Conservation (phyloP, 2,113 vertebrate species). For the Anarhynchus alexandrinus region DNA sequence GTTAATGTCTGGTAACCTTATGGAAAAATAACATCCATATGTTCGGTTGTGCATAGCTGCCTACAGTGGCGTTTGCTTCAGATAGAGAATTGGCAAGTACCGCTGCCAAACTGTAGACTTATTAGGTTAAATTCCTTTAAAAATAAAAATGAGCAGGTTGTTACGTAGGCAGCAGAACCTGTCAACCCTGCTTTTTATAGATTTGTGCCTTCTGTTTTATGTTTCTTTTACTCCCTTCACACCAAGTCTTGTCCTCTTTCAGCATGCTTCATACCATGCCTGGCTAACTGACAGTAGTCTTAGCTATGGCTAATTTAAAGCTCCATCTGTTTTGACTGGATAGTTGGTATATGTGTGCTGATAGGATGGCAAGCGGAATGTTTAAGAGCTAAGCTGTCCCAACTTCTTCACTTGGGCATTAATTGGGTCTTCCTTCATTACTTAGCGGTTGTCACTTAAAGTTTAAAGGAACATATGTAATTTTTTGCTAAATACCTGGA, state of each 20-base stretch:
- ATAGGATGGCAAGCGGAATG: neutral
- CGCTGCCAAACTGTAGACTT: neutral
- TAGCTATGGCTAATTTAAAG: neutral
- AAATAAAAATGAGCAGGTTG: neutral
- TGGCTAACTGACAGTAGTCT: neutral
- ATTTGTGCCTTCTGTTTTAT: neutral
- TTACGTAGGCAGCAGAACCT: neutral
- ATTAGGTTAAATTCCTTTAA: neutral
- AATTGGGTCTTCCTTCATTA: neutral
- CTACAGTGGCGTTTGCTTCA: neutral
- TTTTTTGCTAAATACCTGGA: neutral
- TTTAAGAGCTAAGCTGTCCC: neutral
- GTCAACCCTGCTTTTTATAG: constrained; percentile 2
- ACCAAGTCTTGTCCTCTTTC: neutral
- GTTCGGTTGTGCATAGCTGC: neutral
- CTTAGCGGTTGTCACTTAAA: neutral
- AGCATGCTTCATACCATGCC: neutral
- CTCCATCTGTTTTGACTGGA: neutral
- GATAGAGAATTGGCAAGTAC: neutral
- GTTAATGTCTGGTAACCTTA: neutral
- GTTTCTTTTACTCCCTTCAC: neutral
- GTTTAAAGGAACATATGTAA: neutral
- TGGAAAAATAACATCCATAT: neutral
- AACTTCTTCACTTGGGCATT: neutral
- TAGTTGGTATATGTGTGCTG: neutral